Conservation (phyloP, 2,797 vertebrate genomes). For the Microctenopoma lineatum region DNA sequence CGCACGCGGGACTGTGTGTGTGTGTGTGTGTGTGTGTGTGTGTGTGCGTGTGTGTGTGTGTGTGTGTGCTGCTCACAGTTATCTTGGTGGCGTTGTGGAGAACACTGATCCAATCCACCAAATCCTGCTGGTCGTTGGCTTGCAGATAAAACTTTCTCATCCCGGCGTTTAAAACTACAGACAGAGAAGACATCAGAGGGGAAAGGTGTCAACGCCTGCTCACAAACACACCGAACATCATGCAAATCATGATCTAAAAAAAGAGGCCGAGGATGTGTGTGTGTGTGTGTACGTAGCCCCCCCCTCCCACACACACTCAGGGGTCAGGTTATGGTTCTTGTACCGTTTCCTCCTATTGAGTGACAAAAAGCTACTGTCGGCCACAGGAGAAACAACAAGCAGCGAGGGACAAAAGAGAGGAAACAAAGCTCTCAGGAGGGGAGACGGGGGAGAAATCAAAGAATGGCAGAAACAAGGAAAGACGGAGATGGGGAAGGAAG, state of each 20-base stretch:
- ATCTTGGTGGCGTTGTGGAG: conserved; percentile 99
- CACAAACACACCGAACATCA: background rate
- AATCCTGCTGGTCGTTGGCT: conserved; percentile 97
- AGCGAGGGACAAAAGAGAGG: conserved; percentile 69
- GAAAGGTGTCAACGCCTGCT: too few species aligned
- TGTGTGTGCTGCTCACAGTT: conserved; percentile 85
- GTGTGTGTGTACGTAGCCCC: conserved; percentile 15
- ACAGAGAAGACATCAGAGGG: background rate
- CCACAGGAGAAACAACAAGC: conserved; percentile 51
- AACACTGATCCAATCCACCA: conserved; percentile 94
- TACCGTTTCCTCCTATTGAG: conserved; percentile 72
- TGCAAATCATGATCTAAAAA: conserved; percentile 51
- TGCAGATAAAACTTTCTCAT: conserved; percentile 97
- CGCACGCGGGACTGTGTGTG: background rate
- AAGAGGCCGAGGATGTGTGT: conserved; percentile 50
- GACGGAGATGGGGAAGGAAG: conserved; percentile 26
- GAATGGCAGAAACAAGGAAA: conserved; percentile 16
- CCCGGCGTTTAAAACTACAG: conserved; percentile 92
- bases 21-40: conserved; percentile 9
- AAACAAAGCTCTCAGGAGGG: conserved; percentile 45
- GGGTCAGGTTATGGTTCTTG: conserved; percentile 47
- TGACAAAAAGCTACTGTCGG: conserved; percentile 54
- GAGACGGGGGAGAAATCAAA: conserved; percentile 30
- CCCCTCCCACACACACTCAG: conserved; percentile 23
- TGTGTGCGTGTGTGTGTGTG: conserved; percentile 9